Evolutionary conservation across 2,797 vertebrate species (phyloP).

Genomic region (Hirundo rustica): DNA sequence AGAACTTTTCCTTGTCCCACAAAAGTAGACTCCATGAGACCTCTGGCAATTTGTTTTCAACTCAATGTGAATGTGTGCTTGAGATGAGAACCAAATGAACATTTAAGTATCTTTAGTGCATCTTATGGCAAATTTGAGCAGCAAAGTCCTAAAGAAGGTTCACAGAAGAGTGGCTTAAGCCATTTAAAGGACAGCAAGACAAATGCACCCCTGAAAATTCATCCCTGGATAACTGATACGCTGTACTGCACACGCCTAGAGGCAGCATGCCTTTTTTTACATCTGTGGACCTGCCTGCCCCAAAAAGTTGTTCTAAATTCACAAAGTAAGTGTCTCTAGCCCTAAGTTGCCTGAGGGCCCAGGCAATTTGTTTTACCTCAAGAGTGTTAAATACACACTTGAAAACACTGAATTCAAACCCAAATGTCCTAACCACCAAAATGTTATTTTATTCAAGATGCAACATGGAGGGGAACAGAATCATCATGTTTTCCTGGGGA

Average conservation of each 20-base stretch:
- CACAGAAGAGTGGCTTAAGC: background rate
- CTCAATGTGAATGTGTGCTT: background rate
- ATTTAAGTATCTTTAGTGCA: background rate
- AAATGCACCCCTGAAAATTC: background rate
- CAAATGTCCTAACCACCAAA: background rate
- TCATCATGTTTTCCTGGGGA: background rate
- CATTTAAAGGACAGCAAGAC: background rate
- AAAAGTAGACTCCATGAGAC: background rate
- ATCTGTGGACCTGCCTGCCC: background rate
- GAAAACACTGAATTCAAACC: background rate
- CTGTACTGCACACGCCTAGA: background rate
- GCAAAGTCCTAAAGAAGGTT: background rate
- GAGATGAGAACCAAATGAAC: background rate
- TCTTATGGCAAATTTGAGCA: background rate
- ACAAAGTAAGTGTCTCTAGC: background rate
- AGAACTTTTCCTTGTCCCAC: background rate
- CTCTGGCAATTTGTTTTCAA: background rate
- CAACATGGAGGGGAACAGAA: background rate
- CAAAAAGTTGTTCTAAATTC: constrained; percentile 2
- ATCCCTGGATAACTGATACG: background rate
- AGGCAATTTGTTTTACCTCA: background rate
- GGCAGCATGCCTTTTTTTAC: background rate
- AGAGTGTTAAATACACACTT: background rate
- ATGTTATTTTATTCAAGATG: background rate
- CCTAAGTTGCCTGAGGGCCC: background rate